Evolutionary conservation across 1,140 invertebrate species (phyloP).

Genomic region (Acyrthosiphon pisum): DNA sequence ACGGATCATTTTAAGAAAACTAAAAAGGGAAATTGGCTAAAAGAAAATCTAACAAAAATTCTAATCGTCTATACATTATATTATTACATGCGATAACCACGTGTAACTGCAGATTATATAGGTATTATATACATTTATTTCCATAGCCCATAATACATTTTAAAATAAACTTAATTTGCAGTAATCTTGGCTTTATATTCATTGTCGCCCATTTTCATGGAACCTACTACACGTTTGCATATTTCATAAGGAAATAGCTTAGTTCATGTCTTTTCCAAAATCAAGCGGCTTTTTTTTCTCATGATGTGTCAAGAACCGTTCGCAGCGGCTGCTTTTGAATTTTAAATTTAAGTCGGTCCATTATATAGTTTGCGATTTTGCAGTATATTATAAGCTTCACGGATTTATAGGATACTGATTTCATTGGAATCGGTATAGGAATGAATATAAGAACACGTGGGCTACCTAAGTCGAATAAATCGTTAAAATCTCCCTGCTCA

Average conservation of each 20-base stretch:
- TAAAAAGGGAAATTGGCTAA: neutral
- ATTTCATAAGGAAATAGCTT: neutral
- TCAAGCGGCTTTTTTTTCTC: neutral
- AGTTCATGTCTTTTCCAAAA: neutral
- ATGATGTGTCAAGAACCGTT: neutral
- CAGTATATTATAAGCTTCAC: neutral
- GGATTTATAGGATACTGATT: neutral
- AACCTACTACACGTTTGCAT: neutral
- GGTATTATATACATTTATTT: neutral
- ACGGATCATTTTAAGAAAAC: neutral
- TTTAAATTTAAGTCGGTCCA: neutral
- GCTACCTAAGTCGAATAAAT: neutral
- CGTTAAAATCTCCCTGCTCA: too few species aligned
- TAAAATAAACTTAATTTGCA: neutral
- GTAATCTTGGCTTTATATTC: neutral
- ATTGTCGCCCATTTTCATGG: neutral
- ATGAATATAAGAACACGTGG: neutral
- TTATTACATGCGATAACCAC: neutral
- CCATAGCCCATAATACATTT: neutral
- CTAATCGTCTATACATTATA: neutral
- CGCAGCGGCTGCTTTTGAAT: neutral
- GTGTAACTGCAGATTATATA: neutral
- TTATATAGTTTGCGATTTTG: neutral
- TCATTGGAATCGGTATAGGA: neutral
- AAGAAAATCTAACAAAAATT: neutral